Evolutionary conservation across 2,113 vertebrate species (phyloP), one percentile per base, ranked within the genome.

Genomic region (Falco punctatus): DNA sequence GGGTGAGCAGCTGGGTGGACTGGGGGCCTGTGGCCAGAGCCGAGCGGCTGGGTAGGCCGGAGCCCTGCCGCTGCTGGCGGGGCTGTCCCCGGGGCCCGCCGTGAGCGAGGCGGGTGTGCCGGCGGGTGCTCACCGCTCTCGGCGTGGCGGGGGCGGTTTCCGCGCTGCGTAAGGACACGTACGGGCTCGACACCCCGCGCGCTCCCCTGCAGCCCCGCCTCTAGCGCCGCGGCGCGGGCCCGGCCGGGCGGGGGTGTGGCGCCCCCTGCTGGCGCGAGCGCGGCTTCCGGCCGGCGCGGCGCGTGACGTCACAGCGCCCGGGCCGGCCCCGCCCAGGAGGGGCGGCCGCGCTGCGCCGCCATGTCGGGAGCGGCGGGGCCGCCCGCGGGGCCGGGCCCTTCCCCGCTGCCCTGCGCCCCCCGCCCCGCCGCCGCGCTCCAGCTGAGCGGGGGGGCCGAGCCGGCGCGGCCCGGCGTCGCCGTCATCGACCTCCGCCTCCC

Each of bases 401-500:
- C 96, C 15, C 81, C 66, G 9, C 97, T 98, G 55, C 94, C 90
- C 54, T 98, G 98, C 81, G 97, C 97, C 7, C 77, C 98, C 84
- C 99, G 98, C 94, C 91, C 98, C 64, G 97, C 99, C 1, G 97
- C 99, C 24, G 96, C 97, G 54, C 97, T 99, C 33, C 98, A 99
- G 89, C 97, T 99, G 30, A 98, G 98, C 33, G 98, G 99, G 44
- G 67, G 97, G 61, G 90, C 96, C 15, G 98, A 98, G 35, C 70
- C 97, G 5, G 96, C 96, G 32, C 98, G 97, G 62, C 98, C 98
- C 8, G 99, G 99, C 0, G 98, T 99, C 27, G 97, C 97, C 33
- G 98, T 99, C 28, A 98, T 98, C 3, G 99, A 99, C 38, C 96
- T 99, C 85, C 97, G 95, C 21, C 98, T 98, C 10, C 98, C 98